phyloP scores from a whole-genome alignment of 30 jellyfish, hydroid and myxozoan species.

The Clytia hemisphaerica region DNA sequence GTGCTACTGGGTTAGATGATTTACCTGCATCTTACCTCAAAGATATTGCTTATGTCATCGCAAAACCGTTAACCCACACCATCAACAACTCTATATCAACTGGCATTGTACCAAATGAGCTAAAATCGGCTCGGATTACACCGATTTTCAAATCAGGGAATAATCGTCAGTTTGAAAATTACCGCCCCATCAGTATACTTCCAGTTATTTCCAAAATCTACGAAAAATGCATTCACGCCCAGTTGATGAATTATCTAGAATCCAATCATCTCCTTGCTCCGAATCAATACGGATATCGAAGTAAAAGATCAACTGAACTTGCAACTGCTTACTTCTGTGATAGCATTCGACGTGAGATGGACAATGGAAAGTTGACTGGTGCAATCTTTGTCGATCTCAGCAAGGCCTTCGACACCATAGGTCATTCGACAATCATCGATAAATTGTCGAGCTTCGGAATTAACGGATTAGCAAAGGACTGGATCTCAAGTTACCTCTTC shows the following conservation, averaged over 20 bases:
- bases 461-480: slow-evolving; percentile 37
- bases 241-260: slow-evolving; percentile 38
- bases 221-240: no score
- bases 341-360: slow-evolving; percentile 40
- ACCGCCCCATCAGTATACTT: slow-evolving; percentile 55
- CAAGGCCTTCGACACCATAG: slow-evolving; percentile 50
- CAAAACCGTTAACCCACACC: slow-evolving; percentile 38
- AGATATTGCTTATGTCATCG: slow-evolving; percentile 37
- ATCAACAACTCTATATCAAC: slow-evolving; percentile 35
- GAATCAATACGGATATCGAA: slow-evolving; percentile 43
- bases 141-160: slow-evolving; percentile 45
- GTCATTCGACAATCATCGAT: slow-evolving; percentile 38
- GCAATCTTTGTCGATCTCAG: slow-evolving; percentile 34
- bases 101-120: slow-evolving; percentile 37
- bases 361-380: slow-evolving; percentile 29
- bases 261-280: slow-evolving; percentile 36
- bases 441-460: slow-evolving; percentile 39
- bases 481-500: slow-evolving; percentile 41
- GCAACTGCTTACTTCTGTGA: slow-evolving; percentile 52
- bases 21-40: slow-evolving; percentile 30
- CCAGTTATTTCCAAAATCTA: slow-evolving; percentile 46
- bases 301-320: slow-evolving; percentile 43
- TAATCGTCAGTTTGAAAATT: slow-evolving; percentile 26
- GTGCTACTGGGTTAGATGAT: slow-evolving; percentile 30
- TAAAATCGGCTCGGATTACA: slow-evolving; percentile 36